phyloP scores from a whole-genome alignment of 2,888 invertebrate species.

The Acanthosepion lycidas region DNA sequence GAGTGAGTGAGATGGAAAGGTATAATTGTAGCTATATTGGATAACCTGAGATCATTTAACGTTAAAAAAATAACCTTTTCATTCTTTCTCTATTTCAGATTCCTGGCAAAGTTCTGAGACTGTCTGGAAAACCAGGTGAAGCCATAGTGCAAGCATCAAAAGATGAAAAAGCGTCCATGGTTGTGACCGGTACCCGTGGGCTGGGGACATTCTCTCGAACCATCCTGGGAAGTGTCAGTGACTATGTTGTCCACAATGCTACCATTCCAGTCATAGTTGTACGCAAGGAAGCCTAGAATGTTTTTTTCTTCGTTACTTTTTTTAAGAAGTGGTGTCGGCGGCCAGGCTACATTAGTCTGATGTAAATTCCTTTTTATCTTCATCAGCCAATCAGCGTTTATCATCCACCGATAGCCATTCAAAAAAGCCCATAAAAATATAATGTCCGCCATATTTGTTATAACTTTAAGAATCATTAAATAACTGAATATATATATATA shows the following conservation, averaged over 20 bases:
- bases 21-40: no score
- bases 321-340: neutral
- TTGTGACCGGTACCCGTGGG: slow-evolving; percentile 44
- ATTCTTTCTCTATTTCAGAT: slow-evolving; percentile 36
- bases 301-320: neutral
- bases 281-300: neutral
- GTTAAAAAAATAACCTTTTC: neutral
- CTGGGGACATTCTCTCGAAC: slow-evolving; percentile 18
- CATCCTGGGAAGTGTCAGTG: slow-evolving; percentile 45
- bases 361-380: neutral
- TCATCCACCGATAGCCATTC: neutral
- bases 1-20: no score
- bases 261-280: slow-evolving; percentile 42
- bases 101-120: slow-evolving; percentile 33
- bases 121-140: slow-evolving; percentile 40
- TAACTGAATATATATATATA: no score
- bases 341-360: neutral
- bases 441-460: neutral
- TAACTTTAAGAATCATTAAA: neutral
- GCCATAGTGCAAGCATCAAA: neutral
- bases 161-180: slow-evolving; percentile 36
- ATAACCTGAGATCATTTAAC: no score
- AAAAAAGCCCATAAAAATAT: neutral
- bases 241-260: slow-evolving; percentile 45
- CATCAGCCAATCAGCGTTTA: neutral